Evolutionary conservation across 2,888 invertebrate genomes (phyloP).

Genomic region (Campoplex capitator): DNA sequence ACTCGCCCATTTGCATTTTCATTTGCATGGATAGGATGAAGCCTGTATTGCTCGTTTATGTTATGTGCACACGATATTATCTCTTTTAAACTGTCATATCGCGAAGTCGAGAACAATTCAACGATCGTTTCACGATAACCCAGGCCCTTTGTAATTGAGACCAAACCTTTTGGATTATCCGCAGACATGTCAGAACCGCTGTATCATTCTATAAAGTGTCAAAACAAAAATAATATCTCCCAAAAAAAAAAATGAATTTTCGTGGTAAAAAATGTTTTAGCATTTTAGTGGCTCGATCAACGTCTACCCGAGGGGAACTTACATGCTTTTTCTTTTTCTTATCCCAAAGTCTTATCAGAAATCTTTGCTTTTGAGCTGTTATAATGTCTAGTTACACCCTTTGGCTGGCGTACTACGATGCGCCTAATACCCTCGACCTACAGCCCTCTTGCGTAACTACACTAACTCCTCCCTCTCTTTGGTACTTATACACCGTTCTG

Average conservation of each 20-base stretch:
- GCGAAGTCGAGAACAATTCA: background rate
- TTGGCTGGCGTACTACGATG: conserved; percentile 34
- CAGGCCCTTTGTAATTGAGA: background rate
- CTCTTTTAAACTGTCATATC: background rate
- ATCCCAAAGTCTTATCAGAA: background rate
- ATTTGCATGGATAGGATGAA: background rate
- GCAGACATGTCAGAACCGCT: background rate
- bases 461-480: background rate
- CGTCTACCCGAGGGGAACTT: background rate
- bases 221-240: background rate
- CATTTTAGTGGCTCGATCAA: background rate
- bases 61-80: conserved; percentile 5
- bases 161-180: background rate
- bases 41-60: background rate
- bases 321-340: background rate
- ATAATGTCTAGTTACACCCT: conserved; percentile 28
- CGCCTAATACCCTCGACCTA: conserved; percentile 40
- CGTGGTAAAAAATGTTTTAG: background rate
- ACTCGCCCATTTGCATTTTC: conserved; percentile 36
- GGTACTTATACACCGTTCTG: conserved; percentile 16
- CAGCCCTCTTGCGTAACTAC: conserved; percentile 15
- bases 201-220: background rate
- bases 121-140: background rate
- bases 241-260: background rate
- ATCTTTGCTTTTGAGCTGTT: conserved; percentile 21